A percentile compares a stretch with the other conserved stretches of the same genome.
Conservation (phyloP, 2,888 invertebrate genomes). For the Mactromeris polynyma region DNA sequence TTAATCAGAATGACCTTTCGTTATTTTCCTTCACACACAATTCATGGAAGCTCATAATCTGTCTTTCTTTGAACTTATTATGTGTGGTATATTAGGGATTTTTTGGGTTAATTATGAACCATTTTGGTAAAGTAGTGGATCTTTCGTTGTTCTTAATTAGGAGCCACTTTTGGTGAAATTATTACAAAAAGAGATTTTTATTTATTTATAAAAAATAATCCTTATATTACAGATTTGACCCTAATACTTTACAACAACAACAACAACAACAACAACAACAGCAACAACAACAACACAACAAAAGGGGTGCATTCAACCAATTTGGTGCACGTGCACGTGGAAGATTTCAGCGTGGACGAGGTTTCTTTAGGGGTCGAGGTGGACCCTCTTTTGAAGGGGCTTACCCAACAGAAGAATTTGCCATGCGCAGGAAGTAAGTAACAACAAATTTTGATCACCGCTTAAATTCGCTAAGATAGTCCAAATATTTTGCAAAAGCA, state of each 20-base stretch:
- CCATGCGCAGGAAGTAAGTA: slow-evolving; percentile 59
- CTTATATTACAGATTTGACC: slow-evolving; percentile 33
- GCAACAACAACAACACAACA: slow-evolving; percentile 13
- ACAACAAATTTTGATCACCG: not conserved
- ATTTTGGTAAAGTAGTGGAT: no score
- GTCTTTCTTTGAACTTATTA: no score
- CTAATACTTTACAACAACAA: not conserved
- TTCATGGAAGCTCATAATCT: no score
- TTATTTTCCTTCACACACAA: no score
- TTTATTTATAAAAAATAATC: not conserved
- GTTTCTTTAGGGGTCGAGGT: slow-evolving; percentile 62
- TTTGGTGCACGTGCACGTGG: slow-evolving; percentile 58
- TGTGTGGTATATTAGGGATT: no score
- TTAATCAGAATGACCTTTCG: no score
- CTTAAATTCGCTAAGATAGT: no score
- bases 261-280: not conserved
- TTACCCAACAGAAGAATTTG: slow-evolving; percentile 51
- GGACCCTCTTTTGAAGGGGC: slow-evolving; percentile 58
- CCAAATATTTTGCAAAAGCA: no score
- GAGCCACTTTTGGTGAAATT: no score
- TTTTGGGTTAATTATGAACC: no score
- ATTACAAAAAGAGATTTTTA: no score
- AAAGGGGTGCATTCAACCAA: slow-evolving; percentile 61
- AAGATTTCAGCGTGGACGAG: slow-evolving; percentile 58
- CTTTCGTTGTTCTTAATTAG: no score